Conservation (phyloP, 2,797 vertebrate genomes). For the Erethizon dorsatum region DNA sequence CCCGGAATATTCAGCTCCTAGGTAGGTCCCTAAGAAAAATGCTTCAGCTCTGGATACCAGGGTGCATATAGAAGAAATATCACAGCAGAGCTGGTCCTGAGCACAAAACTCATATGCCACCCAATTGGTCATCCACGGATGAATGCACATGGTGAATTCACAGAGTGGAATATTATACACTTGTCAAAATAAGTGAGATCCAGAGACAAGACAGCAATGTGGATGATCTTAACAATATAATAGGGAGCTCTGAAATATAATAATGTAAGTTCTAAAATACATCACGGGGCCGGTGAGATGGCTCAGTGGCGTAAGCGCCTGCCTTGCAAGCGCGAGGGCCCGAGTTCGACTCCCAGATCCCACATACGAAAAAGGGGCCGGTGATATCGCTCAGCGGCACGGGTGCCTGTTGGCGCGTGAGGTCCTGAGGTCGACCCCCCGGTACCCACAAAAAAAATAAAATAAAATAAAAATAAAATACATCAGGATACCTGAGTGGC, state of each 20-base stretch:
- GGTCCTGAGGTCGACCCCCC: no score
- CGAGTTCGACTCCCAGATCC: no score
- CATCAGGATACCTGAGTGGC: not conserved
- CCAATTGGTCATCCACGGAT: fast-evolving
- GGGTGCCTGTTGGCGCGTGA: no score
- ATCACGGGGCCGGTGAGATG: no score
- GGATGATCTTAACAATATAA: not conserved
- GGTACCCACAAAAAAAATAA: no score
- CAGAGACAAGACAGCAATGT: not conserved
- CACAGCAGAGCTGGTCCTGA: not conserved
- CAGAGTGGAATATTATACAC: not conserved
- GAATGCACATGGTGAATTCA: not conserved
- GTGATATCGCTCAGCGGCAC: no score
- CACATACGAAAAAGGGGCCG: no score
- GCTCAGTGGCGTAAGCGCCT: no score
- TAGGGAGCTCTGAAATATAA: not conserved
- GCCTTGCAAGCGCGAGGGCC: no score
- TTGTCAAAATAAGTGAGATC: not conserved
- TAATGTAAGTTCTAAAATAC: not conserved
- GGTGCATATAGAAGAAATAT: fast-evolving
- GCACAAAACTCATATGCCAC: not conserved
- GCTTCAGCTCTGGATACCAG: not conserved
- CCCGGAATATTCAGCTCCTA: not conserved
- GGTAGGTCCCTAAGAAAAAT: not conserved
- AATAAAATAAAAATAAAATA: no score